These are phyloP conservation scores for Muscina levida DNA, from an alignment of 2,888 invertebrate species.

Conservation along the genomic window DNA sequence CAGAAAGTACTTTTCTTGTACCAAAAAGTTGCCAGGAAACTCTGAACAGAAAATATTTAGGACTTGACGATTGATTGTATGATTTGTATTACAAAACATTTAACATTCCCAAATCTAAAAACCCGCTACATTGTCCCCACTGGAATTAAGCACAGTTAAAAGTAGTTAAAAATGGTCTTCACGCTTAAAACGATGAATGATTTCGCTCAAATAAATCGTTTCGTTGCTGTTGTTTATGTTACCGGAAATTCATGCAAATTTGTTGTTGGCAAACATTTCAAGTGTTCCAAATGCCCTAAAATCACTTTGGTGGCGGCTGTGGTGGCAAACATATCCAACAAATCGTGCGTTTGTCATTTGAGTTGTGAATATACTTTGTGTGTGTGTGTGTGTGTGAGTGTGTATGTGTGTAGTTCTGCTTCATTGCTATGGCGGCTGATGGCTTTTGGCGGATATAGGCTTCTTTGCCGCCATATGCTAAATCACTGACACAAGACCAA, in stretches of 20 bases:
- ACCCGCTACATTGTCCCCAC: background rate
- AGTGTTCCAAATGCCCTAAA: constrained; percentile 34
- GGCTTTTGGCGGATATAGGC: constrained; percentile 55
- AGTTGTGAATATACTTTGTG: too few relatives aligned
- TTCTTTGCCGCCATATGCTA: constrained; percentile 62
- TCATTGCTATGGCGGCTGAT: background rate
- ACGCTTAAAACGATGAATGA: constrained; percentile 10
- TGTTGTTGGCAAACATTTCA: background rate
- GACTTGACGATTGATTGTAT: too few relatives aligned
- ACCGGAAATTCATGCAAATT: constrained; percentile 49
- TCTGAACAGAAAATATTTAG: too few relatives aligned
- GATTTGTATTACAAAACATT: too few relatives aligned
- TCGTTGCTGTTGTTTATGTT: background rate
- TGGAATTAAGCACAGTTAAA: background rate
- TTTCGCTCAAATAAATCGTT: constrained; percentile 1
- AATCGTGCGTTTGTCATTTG: constrained; percentile 1
- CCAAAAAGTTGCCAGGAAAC: too few relatives aligned
- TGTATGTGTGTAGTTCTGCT: background rate
- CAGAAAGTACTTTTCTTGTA: too few relatives aligned
- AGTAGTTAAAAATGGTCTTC: background rate
- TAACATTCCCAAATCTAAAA: background rate
- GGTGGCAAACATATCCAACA: background rate
- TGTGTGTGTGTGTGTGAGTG: constrained; percentile 36
- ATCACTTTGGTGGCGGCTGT: constrained; percentile 24
- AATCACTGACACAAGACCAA: constrained; percentile 35